A percentile compares a stretch with the other conserved stretches of the same genome.
Conservation (phyloP, 2,888 invertebrate species). For the Scrobipalpa atriplicella region DNA sequence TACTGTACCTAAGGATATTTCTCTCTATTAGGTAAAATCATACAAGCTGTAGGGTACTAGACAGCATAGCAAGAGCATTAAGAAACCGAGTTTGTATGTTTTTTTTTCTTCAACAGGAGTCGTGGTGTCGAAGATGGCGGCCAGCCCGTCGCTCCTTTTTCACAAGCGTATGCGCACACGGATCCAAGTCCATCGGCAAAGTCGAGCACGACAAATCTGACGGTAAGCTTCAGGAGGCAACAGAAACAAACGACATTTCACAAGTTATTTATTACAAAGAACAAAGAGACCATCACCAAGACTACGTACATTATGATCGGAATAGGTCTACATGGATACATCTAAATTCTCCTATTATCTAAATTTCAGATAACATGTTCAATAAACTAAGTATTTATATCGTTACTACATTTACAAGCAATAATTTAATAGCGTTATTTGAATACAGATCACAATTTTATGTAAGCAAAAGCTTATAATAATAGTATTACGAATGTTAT, state of each 20-base stretch:
- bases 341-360: slow-evolving; percentile 21
- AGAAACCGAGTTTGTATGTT: too few species aligned
- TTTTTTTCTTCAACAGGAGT: slow-evolving; percentile 73
- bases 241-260: slow-evolving; percentile 43
- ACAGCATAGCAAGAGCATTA: too few species aligned
- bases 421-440: slow-evolving; percentile 76
- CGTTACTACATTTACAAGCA: slow-evolving; percentile 63
- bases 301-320: slow-evolving; percentile 58
- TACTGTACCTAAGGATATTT: too few species aligned
- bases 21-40: too few species aligned
- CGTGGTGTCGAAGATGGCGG: slow-evolving; percentile 85
- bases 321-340: slow-evolving; percentile 39
- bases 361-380: slow-evolving; percentile 57
- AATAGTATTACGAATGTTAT: slow-evolving; percentile 44
- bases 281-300: slow-evolving; percentile 74
- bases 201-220: slow-evolving; percentile 71
- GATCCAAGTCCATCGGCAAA: slow-evolving; percentile 69
- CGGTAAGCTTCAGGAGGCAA: slow-evolving; percentile 59
- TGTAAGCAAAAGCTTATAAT: slow-evolving; percentile 62
- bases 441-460: slow-evolving; percentile 78
- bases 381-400: slow-evolving; percentile 57
- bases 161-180: slow-evolving; percentile 70
- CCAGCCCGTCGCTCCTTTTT: slow-evolving; percentile 72
- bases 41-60: too few species aligned
- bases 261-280: slow-evolving; percentile 61